These are phyloP conservation scores for Neotoma lepida DNA, from an alignment of 2,113 vertebrate species.

Conservation along the genomic window DNA sequence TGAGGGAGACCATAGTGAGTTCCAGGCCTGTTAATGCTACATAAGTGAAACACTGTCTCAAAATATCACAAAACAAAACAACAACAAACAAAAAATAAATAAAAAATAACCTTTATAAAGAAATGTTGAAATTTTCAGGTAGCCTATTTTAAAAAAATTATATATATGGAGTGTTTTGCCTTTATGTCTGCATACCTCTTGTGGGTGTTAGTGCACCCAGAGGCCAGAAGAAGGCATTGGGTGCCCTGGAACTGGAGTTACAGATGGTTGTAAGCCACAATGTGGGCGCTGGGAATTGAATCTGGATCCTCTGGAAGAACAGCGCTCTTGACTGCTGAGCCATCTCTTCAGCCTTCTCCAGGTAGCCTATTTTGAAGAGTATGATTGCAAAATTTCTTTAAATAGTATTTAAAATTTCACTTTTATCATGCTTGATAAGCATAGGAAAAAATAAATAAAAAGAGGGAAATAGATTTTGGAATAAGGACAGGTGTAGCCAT, in stretches of 20 bases:
- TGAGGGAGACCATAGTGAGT: background rate
- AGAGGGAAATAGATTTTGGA: slow-evolving; percentile 32
- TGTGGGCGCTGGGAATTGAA: background rate
- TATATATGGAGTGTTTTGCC: background rate
- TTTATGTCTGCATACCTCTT: background rate
- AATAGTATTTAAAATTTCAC: background rate
- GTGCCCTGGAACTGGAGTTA: background rate
- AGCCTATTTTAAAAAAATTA: background rate
- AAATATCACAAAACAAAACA: background rate
- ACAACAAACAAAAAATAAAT: background rate
- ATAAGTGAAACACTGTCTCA: background rate
- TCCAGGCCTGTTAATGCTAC: background rate
- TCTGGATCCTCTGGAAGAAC: background rate
- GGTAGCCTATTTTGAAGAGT: slow-evolving; percentile 42
- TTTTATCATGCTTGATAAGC: slow-evolving; percentile 53
- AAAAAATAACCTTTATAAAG: slow-evolving; percentile 11
- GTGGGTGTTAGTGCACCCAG: background rate
- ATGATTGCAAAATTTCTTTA: slow-evolving; percentile 39
- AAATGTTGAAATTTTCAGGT: slow-evolving; percentile 36
- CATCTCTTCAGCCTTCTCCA: background rate
- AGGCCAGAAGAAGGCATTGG: background rate
- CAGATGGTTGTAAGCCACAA: background rate
- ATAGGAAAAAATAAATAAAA: slow-evolving; percentile 7
- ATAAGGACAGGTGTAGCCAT: background rate
- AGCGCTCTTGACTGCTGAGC: background rate